These are phyloP conservation scores for Melipona bicolor DNA, from an alignment of 2,888 invertebrate genomes.

Conservation along the genomic window DNA sequence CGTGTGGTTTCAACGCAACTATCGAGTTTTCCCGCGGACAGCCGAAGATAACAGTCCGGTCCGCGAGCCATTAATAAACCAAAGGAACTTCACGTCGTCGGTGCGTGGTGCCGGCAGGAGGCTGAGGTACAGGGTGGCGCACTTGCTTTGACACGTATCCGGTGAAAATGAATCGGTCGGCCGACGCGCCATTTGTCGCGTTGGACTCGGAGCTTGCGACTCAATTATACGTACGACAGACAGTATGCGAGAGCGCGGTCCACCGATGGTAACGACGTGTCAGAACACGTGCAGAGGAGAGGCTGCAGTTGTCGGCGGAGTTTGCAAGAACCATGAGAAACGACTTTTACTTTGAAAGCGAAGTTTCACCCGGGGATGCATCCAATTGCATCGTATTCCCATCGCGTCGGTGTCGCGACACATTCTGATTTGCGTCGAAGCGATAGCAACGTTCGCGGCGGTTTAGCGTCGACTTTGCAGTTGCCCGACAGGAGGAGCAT, in stretches of 20 bases:
- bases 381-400: constrained; percentile 15
- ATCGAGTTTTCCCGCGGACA: constrained; percentile 34
- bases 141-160: constrained; percentile 66
- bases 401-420: not conserved
- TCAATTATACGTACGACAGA: constrained; percentile 63
- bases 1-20: constrained; percentile 48
- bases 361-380: constrained; percentile 27
- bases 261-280: constrained; percentile 19
- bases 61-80: constrained; percentile 54
- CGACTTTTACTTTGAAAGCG: constrained; percentile 11
- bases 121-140: constrained; percentile 28
- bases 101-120: constrained; percentile 2
- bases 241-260: constrained; percentile 4
- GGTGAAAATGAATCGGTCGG: constrained; percentile 73
- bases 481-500: no score
- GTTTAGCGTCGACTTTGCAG: no score
- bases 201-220: constrained; percentile 64
- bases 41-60: constrained; percentile 49
- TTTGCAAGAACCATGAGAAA: constrained; percentile 51
- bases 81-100: constrained; percentile 19
- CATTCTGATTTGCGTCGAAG: not conserved
- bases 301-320: constrained; percentile 13
- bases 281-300: constrained; percentile 13
- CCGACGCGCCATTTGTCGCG: constrained; percentile 78
- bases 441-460: not conserved